phyloP scores from a whole-genome alignment of 35 echinoderm and acorn worm species.

The Lytechinus pictus region DNA sequence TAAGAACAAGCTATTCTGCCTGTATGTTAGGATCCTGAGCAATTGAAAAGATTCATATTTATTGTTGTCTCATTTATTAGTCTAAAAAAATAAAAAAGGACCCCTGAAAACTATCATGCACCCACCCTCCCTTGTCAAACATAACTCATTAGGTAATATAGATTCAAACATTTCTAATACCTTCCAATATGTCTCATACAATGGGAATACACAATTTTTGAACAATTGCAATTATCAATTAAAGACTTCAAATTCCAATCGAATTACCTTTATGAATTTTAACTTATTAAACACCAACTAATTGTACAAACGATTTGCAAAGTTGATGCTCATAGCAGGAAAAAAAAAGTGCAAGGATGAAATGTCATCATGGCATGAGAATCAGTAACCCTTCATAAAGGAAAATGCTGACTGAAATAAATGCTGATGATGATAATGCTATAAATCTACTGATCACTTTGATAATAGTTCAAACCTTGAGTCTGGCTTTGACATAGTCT shows the following conservation, averaged over 20 bases:
- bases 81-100: neutral
- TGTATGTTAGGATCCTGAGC: neutral
- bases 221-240: neutral
- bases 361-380: too few species aligned
- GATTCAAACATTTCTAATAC: neutral
- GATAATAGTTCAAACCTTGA: too few species aligned
- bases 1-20: neutral
- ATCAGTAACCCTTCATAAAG: too few species aligned
- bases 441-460: too few species aligned
- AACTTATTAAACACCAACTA: too few species aligned
- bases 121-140: too few species aligned
- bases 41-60: neutral
- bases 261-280: neutral
- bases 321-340: too few species aligned
- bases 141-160: neutral
- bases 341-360: too few species aligned
- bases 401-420: too few species aligned
- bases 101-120: neutral
- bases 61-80: neutral
- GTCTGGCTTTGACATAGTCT: conserved; percentile 89
- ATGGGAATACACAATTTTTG: neutral
- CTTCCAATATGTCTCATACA: neutral
- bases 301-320: too few species aligned
- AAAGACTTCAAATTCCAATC: neutral
- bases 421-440: too few species aligned